A percentile compares a stretch with the other conserved stretches of the same genome.
phyloP scores from a whole-genome alignment of 2,888 invertebrate genomes.

The Acleris sparsana region DNA sequence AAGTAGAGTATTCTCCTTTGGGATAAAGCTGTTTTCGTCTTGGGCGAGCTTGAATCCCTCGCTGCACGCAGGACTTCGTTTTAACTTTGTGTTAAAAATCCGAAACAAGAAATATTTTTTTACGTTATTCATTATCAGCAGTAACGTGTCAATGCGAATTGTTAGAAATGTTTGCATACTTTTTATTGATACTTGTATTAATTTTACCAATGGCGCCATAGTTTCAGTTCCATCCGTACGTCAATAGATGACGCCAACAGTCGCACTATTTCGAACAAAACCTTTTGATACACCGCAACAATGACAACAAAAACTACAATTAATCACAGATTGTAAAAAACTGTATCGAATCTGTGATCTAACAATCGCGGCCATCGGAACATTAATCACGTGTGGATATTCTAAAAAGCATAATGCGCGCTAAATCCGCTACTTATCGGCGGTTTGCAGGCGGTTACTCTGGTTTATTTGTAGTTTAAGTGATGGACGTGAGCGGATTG shows the following conservation, averaged over 20 bases:
- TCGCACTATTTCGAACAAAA: neutral
- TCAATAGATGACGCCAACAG: neutral
- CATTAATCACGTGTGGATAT: constrained; percentile 64
- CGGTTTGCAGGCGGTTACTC: constrained; percentile 52
- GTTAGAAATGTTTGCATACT: too few relatives aligned
- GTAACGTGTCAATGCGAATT: too few relatives aligned
- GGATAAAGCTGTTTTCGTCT: too few relatives aligned
- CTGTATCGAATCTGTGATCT: constrained; percentile 16
- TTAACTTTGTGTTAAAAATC: too few relatives aligned
- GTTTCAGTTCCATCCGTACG: too few relatives aligned
- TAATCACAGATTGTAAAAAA: constrained; percentile 15
- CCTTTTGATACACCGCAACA: constrained; percentile 1
- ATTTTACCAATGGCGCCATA: too few relatives aligned
- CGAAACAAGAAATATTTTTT: too few relatives aligned
- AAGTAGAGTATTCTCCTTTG: too few relatives aligned
- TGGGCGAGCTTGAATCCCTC: too few relatives aligned
- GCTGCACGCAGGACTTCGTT: too few relatives aligned
- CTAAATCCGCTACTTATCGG: constrained; percentile 72
- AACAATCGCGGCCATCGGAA: constrained; percentile 36
- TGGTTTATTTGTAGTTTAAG: constrained; percentile 46
- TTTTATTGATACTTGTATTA: too few relatives aligned
- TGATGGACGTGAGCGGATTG: constrained; percentile 37
- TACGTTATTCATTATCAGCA: too few relatives aligned
- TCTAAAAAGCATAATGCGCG: constrained; percentile 42
- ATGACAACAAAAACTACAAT: constrained; percentile 3